A percentile compares a stretch with the other conserved stretches of the same genome.
Conservation (phyloP, 2,888 invertebrate species). For the Sphinx pinastri region DNA sequence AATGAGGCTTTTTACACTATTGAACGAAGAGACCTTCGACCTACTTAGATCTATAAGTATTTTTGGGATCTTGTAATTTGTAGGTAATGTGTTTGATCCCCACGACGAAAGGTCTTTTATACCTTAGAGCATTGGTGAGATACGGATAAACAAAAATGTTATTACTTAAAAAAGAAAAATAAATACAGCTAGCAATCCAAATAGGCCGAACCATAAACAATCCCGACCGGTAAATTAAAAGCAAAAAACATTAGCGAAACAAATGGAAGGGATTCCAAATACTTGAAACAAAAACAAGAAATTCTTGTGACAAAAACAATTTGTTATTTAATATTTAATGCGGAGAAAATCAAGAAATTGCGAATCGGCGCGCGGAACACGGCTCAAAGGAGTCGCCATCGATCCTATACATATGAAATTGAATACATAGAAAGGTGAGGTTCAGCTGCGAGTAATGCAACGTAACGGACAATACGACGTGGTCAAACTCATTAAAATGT, state of each 20-base stretch:
- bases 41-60: not conserved
- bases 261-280: not conserved
- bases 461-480: not conserved
- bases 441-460: not conserved
- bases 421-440: not conserved
- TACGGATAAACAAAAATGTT: too few relatives aligned
- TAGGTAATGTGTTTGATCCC: too few relatives aligned
- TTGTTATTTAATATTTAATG: slow-evolving; percentile 33
- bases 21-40: not conserved
- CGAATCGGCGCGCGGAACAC: not conserved
- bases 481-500: not conserved
- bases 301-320: slow-evolving; percentile 26
- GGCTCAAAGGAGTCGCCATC: not conserved
- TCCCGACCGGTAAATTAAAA: not conserved
- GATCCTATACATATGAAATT: slow-evolving; percentile 11
- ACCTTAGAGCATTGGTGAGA: too few relatives aligned
- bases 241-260: slow-evolving; percentile 3
- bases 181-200: not conserved
- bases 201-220: slow-evolving; percentile 9
- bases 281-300: slow-evolving; percentile 5
- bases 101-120: too few relatives aligned
- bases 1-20: not conserved
- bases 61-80: too few relatives aligned
- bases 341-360: slow-evolving; percentile 9
- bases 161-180: too few relatives aligned